Evolutionary conservation across 2,113 vertebrate genomes (phyloP).

Genomic region (Collichthys lucidus): DNA sequence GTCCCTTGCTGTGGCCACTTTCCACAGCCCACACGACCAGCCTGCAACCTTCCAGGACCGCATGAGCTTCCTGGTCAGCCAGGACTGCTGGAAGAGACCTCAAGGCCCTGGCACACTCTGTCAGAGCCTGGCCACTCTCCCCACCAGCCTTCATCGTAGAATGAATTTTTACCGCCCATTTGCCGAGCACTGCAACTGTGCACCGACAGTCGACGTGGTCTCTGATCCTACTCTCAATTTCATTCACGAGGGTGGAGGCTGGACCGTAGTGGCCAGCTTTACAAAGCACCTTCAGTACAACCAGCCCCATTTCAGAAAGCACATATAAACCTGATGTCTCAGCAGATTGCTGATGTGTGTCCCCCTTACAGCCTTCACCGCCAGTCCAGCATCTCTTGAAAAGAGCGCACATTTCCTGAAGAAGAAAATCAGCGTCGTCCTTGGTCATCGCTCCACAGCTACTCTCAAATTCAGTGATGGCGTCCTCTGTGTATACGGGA

Average conservation of each 20-base stretch:
- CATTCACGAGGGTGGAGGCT: slow-evolving; percentile 64
- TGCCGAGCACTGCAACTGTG: slow-evolving; percentile 67
- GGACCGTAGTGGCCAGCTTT: slow-evolving; percentile 68
- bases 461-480: slow-evolving; percentile 80
- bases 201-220: not conserved
- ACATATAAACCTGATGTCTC: slow-evolving; percentile 33
- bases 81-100: slow-evolving; percentile 64
- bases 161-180: slow-evolving; percentile 77
- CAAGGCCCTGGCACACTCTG: slow-evolving; percentile 75
- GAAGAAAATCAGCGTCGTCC: slow-evolving; percentile 81
- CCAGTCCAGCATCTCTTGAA: slow-evolving; percentile 37
- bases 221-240: slow-evolving; percentile 44
- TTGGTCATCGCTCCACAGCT: slow-evolving; percentile 51
- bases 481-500: slow-evolving; percentile 79
- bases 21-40: slow-evolving; percentile 83
- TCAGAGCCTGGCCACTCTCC: slow-evolving; percentile 58
- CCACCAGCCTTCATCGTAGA: slow-evolving; percentile 14
- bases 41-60: slow-evolving; percentile 85
- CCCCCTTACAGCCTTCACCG: not conserved
- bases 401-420: slow-evolving; percentile 62
- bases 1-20: slow-evolving; percentile 50
- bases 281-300: slow-evolving; percentile 84
- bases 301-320: slow-evolving; percentile 84
- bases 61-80: slow-evolving; percentile 61
- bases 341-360: not conserved